Evolutionary conservation across 2,888 invertebrate species (phyloP).

Genomic region (Cryptosula pallasiana): DNA sequence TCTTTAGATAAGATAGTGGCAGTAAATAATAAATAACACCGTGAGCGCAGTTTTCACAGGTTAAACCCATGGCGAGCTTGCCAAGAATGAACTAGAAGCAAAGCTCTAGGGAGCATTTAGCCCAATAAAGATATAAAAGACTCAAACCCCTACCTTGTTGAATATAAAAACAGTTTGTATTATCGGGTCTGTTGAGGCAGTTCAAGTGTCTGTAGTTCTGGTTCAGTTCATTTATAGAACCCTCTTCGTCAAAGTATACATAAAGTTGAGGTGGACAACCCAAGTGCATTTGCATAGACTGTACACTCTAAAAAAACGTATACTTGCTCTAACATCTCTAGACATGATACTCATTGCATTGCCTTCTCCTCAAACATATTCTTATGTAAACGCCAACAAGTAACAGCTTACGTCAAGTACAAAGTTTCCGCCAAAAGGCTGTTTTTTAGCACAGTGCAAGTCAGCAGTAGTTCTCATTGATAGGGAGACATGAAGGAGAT

Average conservation of each 20-base stretch:
- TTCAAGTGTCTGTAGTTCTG: not conserved
- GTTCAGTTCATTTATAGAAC: not conserved
- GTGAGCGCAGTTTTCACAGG: no score
- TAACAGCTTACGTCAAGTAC: no score
- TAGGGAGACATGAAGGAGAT: not conserved
- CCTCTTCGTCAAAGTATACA: not conserved
- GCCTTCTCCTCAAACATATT: no score
- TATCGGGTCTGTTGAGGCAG: constrained; percentile 4
- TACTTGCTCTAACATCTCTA: no score
- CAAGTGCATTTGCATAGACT: not conserved
- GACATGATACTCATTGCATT: no score
- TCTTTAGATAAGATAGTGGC: no score
- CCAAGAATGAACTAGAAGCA: no score
- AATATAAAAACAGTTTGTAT: constrained; percentile 18
- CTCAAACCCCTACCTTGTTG: constrained; percentile 7
- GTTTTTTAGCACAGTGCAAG: not conserved
- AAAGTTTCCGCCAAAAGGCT: no score
- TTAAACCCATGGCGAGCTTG: no score
- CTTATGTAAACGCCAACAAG: no score
- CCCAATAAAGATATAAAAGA: not conserved
- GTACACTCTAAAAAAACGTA: not conserved
- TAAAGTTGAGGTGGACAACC: constrained; percentile 6
- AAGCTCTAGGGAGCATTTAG: no score
- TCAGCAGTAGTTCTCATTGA: not conserved
- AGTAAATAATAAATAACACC: no score